Evolutionary conservation across 1,140 invertebrate species (phyloP).

Genomic region (Drosophila malerkotliana): DNA sequence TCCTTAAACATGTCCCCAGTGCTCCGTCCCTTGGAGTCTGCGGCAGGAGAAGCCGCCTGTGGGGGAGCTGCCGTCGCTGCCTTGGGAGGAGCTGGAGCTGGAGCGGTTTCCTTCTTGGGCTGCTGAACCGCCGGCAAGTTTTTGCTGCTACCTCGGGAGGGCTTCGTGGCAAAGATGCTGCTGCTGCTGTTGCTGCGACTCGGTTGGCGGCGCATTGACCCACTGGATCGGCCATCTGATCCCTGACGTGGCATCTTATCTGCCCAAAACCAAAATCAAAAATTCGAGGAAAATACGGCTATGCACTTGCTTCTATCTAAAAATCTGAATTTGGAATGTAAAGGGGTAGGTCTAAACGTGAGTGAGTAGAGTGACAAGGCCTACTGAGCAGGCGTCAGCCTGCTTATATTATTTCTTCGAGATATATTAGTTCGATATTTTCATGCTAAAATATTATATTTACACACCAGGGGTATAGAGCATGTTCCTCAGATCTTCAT

Average conservation of each 20-base stretch:
- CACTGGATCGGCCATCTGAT: conserved; percentile 38
- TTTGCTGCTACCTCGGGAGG: conserved; percentile 15
- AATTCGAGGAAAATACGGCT: conserved; percentile 3
- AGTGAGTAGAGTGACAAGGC: neutral
- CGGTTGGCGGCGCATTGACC: conserved; percentile 14
- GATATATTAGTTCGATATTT: too few species aligned
- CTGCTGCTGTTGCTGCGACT: conserved; percentile 24
- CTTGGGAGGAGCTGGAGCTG: neutral
- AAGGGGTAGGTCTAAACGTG: neutral
- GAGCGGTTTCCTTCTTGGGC: conserved; percentile 34
- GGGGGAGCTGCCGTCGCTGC: neutral
- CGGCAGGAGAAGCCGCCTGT: conserved; percentile 4
- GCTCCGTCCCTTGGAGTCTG: conserved; percentile 38
- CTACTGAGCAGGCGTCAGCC: neutral
- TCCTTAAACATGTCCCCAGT: conserved; percentile 82
- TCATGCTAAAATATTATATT: too few species aligned
- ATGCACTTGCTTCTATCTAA: neutral
- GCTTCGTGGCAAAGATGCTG: conserved; percentile 10
- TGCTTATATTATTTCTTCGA: too few species aligned
- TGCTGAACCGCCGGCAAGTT: conserved; percentile 49
- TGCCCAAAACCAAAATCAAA: conserved; percentile 1
- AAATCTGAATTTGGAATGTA: conserved; percentile 57
- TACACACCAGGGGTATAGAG: too few species aligned
- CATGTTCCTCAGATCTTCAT: neutral
- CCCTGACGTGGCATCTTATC: conserved; percentile 60